Conservation (phyloP, 2,797 vertebrate species). For the Micrastur ruficollis region DNA sequence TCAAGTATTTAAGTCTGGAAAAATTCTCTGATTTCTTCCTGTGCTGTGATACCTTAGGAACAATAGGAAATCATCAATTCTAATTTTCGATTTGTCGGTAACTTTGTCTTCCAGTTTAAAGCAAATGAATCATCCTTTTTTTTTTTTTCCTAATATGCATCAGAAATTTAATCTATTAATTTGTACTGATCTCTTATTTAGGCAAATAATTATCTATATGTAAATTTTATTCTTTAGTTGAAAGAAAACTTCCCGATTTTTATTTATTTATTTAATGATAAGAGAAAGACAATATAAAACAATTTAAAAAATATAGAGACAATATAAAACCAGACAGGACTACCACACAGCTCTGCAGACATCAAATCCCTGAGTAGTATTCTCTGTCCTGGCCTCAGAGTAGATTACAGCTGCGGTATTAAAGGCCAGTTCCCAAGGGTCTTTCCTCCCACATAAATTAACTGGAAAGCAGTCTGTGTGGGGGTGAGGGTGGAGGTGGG, state of each 20-base stretch:
- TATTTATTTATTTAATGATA: neutral
- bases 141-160: neutral
- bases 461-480: neutral
- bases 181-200: neutral
- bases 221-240: neutral
- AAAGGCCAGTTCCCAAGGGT: slow-evolving; percentile 6
- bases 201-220: neutral
- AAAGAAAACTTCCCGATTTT: neutral
- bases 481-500: neutral
- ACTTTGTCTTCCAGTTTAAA: neutral
- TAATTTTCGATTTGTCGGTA: neutral
- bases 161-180: neutral
- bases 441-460: slow-evolving; percentile 21
- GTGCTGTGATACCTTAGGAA: neutral
- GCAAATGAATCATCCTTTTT: neutral
- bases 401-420: slow-evolving; percentile 18
- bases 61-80: neutral
- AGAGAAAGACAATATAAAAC: neutral
- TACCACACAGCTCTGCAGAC: neutral
- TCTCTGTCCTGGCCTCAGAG: neutral
- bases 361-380: neutral
- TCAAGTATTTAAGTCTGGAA: neutral
- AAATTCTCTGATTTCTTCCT: neutral
- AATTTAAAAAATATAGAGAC: neutral
- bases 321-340: neutral